Base-by-base conservation (phyloP, 53 echinoderm and acorn worm genomes). In the Temnopleurus reevesii region DNA sequence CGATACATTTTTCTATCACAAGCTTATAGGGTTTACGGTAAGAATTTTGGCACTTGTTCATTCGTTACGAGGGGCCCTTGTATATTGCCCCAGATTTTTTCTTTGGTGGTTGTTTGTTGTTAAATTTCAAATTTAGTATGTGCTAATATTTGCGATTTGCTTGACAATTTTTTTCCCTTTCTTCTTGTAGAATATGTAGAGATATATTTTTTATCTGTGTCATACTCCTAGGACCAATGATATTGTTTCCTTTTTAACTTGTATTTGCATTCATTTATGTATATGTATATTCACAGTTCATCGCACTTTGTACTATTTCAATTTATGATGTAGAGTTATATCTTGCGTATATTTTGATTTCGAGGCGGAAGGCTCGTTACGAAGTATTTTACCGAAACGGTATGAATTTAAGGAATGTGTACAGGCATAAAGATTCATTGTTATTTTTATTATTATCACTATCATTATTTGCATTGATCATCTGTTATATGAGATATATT, bases 261-360 rank as follows among this genome's bases (percentile, higher is more conserved):
- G 65, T 87, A 87, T 87, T 87, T 87, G 64, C 51, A 64, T 64
- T 87, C 88, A 87, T 87, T 87, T 66, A 87, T 87, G 85, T 86
- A 63, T 63, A 63, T 86, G 86, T 87, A 87, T 85, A 85, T 85
- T 60, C 53, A 87, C 66, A 46, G 30, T 59, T 86, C 61, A 59
- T 86, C 45, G 86, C 66, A 43, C 71, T 47, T 46, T 66, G 88
- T 87, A 87, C 88, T 87, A 87, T 66, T 86, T 66, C 66, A 87
- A 87, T 65, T 66, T 87, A 71, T 87, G 55, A 66, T 66, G 88
- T 87, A 87, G 88, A 87, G 59, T 87, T 71, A 60, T 60, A 83
- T 24, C 59, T 83, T 83, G 12, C 36, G 59, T 55, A 83, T 83
- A 54, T 83, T 49, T 79, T 79, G 79, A 47, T 46, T 79, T 79